phyloP scores from a whole-genome alignment of 2,888 invertebrate species.

The Drosophila birchii region DNA sequence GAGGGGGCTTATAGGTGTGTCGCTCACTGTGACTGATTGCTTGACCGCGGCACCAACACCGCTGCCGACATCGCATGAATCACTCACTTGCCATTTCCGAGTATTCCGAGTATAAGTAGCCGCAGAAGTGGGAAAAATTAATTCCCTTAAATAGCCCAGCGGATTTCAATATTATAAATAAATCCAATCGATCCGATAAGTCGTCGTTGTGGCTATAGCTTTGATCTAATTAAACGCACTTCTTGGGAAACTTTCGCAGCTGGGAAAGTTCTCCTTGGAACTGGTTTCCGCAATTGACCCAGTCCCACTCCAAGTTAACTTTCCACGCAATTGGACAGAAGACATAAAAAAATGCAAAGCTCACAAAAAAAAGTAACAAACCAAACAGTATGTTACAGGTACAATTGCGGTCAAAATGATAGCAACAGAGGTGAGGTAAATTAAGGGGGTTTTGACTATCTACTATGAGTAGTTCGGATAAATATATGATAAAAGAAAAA shows the following conservation, averaged over 20 bases:
- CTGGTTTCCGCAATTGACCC: conserved; percentile 70
- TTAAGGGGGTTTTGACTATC: no score
- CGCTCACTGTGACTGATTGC: conserved; percentile 60
- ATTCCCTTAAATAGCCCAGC: conserved; percentile 14
- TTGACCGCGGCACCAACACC: conserved; percentile 37
- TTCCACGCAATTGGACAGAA: conserved; percentile 66
- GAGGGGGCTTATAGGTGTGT: conserved; percentile 62
- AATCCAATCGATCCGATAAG: conserved; percentile 11
- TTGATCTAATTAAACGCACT: conserved; percentile 15
- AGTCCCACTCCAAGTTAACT: conserved; percentile 58
- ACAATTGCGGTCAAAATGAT: conserved; percentile 1
- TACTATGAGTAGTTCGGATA: neutral
- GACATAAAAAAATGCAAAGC: conserved; percentile 28
- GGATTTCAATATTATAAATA: conserved; percentile 14
- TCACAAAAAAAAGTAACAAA: conserved; percentile 21
- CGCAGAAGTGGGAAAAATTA: conserved; percentile 14
- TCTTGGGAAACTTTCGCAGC: conserved; percentile 33
- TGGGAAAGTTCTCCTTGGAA: conserved; percentile 32
- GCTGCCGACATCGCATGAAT: conserved; percentile 48
- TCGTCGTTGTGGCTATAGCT: neutral
- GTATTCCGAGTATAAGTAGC: conserved; percentile 51
- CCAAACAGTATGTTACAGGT: neutral
- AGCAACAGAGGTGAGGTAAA: neutral
- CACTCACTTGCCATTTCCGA: conserved; percentile 61
- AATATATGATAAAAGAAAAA: no score